These are phyloP conservation scores for Chironomus riparius DNA, from an alignment of 2,888 invertebrate species.

Conservation along the genomic window DNA sequence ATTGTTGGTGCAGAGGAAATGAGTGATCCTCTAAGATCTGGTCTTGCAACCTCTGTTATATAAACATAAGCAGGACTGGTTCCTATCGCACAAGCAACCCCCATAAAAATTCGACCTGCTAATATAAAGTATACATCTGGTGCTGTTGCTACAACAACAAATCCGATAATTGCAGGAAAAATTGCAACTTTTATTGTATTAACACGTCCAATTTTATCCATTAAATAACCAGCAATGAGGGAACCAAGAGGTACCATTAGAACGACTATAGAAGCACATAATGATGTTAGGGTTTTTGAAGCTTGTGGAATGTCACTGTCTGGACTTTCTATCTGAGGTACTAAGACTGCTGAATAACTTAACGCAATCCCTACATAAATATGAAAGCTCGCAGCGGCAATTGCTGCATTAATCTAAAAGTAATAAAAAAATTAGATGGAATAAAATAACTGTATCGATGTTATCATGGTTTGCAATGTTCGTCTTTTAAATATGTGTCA, in stretches of 20 bases:
- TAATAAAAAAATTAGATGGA: slow-evolving; percentile 14
- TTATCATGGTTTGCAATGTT: background rate
- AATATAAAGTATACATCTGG: slow-evolving; percentile 45
- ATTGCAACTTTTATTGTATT: slow-evolving; percentile 48
- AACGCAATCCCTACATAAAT: slow-evolving; percentile 51
- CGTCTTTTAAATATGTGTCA: background rate
- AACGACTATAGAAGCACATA: slow-evolving; percentile 49
- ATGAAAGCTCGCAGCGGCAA: slow-evolving; percentile 49
- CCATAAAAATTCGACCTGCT: slow-evolving; percentile 47
- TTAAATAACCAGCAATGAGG: slow-evolving; percentile 46
- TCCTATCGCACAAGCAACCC: slow-evolving; percentile 47
- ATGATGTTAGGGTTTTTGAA: slow-evolving; percentile 30
- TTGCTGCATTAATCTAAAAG: slow-evolving; percentile 45
- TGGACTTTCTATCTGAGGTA: slow-evolving; percentile 44
- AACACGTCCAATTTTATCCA: slow-evolving; percentile 49
- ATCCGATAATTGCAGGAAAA: slow-evolving; percentile 47
- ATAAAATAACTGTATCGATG: slow-evolving; percentile 5
- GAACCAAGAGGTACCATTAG: slow-evolving; percentile 49
- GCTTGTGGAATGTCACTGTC: slow-evolving; percentile 35
- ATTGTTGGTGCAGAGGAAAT: slow-evolving; percentile 50
- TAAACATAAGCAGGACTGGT: slow-evolving; percentile 54
- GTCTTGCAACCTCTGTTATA: slow-evolving; percentile 52
- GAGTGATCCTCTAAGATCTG: slow-evolving; percentile 51
- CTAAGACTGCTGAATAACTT: slow-evolving; percentile 49
- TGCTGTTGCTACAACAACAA: slow-evolving; percentile 48